A percentile compares a stretch with the other conserved stretches of the same genome.
These are phyloP conservation scores for Yponomeuta cagnagella DNA, from an alignment of 2,888 invertebrate genomes.

Conservation along the genomic window DNA sequence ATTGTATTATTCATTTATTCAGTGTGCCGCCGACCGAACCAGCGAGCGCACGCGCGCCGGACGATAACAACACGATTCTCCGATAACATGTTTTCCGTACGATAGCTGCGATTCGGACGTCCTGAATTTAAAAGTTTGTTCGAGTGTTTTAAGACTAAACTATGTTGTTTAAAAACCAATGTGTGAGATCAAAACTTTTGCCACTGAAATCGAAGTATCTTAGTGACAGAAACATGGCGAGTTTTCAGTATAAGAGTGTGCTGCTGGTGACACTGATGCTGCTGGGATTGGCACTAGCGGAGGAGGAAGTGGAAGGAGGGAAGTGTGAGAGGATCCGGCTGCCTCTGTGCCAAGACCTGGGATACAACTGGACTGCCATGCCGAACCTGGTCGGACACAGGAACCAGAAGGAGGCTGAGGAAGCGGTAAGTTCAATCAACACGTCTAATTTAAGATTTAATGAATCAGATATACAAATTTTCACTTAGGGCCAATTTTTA, in stretches of 20 bases:
- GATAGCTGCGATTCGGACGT: constrained; percentile 27
- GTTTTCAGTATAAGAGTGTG: neutral
- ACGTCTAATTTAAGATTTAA: neutral
- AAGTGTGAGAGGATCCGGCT: constrained; percentile 88
- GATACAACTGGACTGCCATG: constrained; percentile 91
- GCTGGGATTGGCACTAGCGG: constrained; percentile 50
- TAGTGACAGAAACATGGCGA: neutral
- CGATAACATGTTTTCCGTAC: constrained; percentile 40
- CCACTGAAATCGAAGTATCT: neutral
- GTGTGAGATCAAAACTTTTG: neutral
- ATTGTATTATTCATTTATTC: constrained; percentile 37
- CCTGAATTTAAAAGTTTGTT: neutral
- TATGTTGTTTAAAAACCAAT: constrained; percentile 1
- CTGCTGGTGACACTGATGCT: constrained; percentile 25
- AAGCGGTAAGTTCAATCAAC: constrained; percentile 77
- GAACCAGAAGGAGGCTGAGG: constrained; percentile 87
- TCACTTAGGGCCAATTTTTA: too few relatives aligned
- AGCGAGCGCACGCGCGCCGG: constrained; percentile 34
- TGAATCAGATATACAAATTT: too few relatives aligned
- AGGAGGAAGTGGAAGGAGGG: constrained; percentile 62
- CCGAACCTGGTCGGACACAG: constrained; percentile 90
- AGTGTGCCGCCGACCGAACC: constrained; percentile 47
- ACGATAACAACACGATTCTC: neutral
- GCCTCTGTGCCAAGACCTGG: constrained; percentile 86
- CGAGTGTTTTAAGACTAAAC: neutral